A percentile compares a stretch with the other conserved stretches of the same genome.
phyloP scores from a whole-genome alignment of 2,888 invertebrate species.

The Drosophila algonquin region DNA sequence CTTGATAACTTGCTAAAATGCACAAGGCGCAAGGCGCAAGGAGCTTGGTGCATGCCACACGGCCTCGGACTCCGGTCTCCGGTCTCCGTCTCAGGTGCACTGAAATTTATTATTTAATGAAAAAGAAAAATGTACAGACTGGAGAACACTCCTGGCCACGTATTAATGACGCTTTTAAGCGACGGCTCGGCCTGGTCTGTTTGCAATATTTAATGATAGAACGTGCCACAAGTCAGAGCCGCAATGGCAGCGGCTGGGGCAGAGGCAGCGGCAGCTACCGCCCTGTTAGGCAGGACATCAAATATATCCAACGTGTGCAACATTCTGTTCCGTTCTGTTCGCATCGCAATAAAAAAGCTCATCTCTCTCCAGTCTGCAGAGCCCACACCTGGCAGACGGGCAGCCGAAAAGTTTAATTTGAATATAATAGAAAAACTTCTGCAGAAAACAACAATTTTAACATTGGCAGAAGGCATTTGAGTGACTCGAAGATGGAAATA shows the following conservation, averaged over 20 bases:
- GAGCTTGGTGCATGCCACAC: background rate
- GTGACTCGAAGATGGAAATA: constrained; percentile 6
- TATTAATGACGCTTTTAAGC: constrained; percentile 49
- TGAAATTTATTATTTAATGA: constrained; percentile 62
- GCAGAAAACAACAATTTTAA: constrained; percentile 14
- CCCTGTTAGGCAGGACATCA: constrained; percentile 32
- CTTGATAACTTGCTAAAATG: constrained; percentile 73
- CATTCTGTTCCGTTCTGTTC: constrained; percentile 15
- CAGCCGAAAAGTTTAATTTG: constrained; percentile 73
- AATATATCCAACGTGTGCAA: constrained; percentile 32
- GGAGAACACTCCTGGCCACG: constrained; percentile 23
- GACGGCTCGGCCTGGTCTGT: constrained; percentile 8
- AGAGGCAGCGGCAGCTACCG: background rate
- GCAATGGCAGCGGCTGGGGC: constrained; percentile 12
- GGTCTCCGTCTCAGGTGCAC: constrained; percentile 37
- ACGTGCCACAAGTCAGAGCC: constrained; percentile 60
- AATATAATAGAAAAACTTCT: constrained; percentile 80
- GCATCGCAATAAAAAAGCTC: constrained; percentile 34
- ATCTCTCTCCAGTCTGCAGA: background rate
- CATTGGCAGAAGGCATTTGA: background rate
- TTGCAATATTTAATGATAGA: constrained; percentile 55
- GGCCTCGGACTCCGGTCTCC: constrained; percentile 8
- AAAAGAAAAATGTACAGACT: constrained; percentile 30
- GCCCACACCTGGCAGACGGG: constrained; percentile 10
- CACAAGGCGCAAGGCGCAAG: constrained; percentile 21